Conservation (phyloP, 2,888 invertebrate genomes). For the Adineta ricciae region DNA sequence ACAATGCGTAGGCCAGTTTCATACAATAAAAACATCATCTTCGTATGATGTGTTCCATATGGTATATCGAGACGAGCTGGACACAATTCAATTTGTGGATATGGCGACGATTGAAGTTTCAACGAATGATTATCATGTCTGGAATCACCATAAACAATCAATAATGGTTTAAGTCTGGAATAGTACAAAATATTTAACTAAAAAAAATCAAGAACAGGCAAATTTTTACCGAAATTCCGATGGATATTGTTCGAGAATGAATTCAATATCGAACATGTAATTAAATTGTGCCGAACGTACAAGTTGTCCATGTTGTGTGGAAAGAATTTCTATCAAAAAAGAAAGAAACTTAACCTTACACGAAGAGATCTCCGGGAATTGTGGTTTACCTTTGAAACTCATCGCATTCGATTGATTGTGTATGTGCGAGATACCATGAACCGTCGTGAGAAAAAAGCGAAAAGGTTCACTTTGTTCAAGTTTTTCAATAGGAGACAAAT, state of each 20-base stretch:
- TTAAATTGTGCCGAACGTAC: conserved; percentile 62
- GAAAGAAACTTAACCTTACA: not conserved
- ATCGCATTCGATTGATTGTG: not conserved
- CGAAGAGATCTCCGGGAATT: no score
- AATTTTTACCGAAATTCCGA: conserved; percentile 61
- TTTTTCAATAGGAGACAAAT: not conserved
- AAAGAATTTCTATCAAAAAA: conserved; percentile 43
- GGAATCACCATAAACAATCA: conserved; percentile 69
- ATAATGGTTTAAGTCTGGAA: conserved; percentile 51
- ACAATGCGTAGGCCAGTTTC: conserved; percentile 26
- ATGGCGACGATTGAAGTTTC: conserved; percentile 44
- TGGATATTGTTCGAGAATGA: conserved; percentile 74
- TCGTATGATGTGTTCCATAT: conserved; percentile 79
- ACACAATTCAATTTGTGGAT: conserved; percentile 44
- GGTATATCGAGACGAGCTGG: conserved; percentile 64
- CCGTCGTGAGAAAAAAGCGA: conserved; percentile 1
- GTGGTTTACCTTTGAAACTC: not conserved
- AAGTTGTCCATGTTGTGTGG: conserved; percentile 44
- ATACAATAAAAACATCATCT: conserved; percentile 46
- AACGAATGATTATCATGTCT: conserved; percentile 55
- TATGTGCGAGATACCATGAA: not conserved
- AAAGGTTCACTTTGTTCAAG: not conserved
- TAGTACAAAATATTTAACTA: not conserved
- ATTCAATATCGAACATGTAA: conserved; percentile 80
- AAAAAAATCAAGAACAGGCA: not conserved